Base-by-base conservation (phyloP, 2,888 invertebrate genomes). In the Mantis religiosa region DNA sequence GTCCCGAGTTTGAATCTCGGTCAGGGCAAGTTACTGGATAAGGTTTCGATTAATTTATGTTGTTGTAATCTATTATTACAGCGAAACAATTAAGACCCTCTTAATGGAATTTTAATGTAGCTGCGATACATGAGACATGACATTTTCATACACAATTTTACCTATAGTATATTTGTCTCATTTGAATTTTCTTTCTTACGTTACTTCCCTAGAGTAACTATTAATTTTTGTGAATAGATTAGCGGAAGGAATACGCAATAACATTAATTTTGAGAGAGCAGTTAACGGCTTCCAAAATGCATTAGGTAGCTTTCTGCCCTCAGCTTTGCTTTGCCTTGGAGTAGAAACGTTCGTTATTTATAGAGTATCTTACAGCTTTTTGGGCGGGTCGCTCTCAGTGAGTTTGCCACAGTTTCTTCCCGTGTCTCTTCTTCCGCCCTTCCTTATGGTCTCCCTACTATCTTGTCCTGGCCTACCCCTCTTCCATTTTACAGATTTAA, bases 401-500 rank as follows among this genome's bases (percentile, higher is more conserved):
- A n/a, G n/a, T n/a, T 86, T 82, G 54, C 87, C 41, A 30, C 41
- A 30, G 54, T 30, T 82, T 87, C 82, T n/a, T 71, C 25, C 28
- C 86, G 34, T 87, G 82, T 82, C 87, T 87, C 41, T 82, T 87
- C 82, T 82, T 41, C 25, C 27, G 47, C 54, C 86, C 83, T 87
- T 87, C n/a, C 87, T 84, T 41, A 47, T 34, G 28, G 83, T 25
- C 89, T 30, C 34, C 28, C 88, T 47, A 82, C 71, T 83, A 83
- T 87, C 87, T 82, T 86, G 82, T 81, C 86, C 41, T 54, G n/a
- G 85, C 82, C 89, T 83, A 88, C 88, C 89, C 84, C 87, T 54
- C 89, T 85, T 89, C 89, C 89, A 89, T 89, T 89, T 88, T 89
- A 86, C 89, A 89, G 90, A 90, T 91, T 91, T 91, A 90, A 90